Base-by-base conservation (phyloP, 1,140 invertebrate genomes). In the Drosophila asahinai region DNA sequence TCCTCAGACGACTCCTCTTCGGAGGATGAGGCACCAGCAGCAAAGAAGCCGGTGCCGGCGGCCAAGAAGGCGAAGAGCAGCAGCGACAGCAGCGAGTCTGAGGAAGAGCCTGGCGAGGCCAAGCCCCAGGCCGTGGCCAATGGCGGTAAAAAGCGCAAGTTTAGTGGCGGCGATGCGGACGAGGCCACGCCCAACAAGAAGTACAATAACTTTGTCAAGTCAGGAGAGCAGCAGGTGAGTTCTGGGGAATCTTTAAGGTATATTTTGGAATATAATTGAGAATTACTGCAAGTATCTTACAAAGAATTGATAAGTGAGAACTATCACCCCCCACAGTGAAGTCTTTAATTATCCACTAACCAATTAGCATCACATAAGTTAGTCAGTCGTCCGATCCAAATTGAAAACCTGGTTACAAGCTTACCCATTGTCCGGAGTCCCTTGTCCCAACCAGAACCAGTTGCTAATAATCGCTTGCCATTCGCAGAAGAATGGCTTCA, bases 181-280 rank as follows among this genome's bases (percentile, higher is more conserved):
- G 83, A 72, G 43, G 78, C 74, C 33, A 81, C 87, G 6, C 82
- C 86, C 5, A 94, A 93, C 57, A 94, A 94, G 70, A 93, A 93
- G 63, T 95, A 95, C 67, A 93, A 76, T 59, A 95, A 95, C 65
- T 95, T 95, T 77, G 94, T 95, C 0, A 95, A 95, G 80, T 93
- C 91, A 0, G 93, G 93, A 49, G 91, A 92, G 19, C 93, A 94
- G 2, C 93, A 94, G 93, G 94, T 94, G 83, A 84, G 73, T 75
- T 74, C 4, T 2, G 22, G 17, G 14, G 7, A 14, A 11, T 3
- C 15, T 40, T 15, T 15, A 7, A 5, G 17, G 2, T 19, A 19
- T 3, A 22, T 2, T 14, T 36, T 0, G 6, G 3, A 11, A 38
- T 1, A 4, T 14, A 38, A 14, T 14, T 38, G 1, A 38, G 36